Conservation (phyloP, 1,140 invertebrate genomes). For the Papilio polyxenes region DNA sequence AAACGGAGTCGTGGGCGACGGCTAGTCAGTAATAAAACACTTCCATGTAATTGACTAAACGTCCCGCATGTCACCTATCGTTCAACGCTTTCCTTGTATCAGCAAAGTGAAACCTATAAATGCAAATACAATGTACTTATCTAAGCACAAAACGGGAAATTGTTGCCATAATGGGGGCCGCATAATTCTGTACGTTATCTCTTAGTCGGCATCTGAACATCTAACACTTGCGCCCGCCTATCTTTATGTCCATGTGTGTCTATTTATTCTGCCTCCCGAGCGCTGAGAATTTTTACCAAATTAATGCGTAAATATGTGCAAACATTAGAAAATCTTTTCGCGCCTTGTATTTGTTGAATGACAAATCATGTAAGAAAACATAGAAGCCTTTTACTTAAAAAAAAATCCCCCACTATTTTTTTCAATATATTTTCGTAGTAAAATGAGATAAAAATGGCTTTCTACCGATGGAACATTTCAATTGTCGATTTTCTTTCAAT, state of each 20-base stretch:
- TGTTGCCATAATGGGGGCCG: slow-evolving; percentile 20
- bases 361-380: no score
- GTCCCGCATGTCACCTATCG: slow-evolving; percentile 3
- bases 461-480: not conserved
- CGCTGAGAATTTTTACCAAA: not conserved
- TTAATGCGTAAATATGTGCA: not conserved
- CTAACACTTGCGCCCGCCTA: slow-evolving; percentile 22
- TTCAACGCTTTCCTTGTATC: slow-evolving; percentile 2
- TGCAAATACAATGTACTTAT: slow-evolving; percentile 28
- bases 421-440: not conserved
- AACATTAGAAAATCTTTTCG: slow-evolving; percentile 2
- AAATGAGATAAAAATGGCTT: not conserved
- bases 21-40: not conserved
- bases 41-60: not conserved
- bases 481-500: slow-evolving; percentile 24
- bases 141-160: slow-evolving; percentile 24
- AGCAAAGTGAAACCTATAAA: slow-evolving; percentile 25
- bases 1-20: no score
- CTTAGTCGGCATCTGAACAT: slow-evolving; percentile 31
- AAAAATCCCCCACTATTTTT: not conserved
- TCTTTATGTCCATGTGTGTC: slow-evolving; percentile 22
- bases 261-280: not conserved
- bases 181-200: slow-evolving; percentile 26
- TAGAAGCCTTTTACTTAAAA: not conserved
- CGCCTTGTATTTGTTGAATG: not conserved